These are phyloP conservation scores for Collichthys lucidus DNA, from an alignment of 2,113 vertebrate species.

Conservation along the genomic window DNA sequence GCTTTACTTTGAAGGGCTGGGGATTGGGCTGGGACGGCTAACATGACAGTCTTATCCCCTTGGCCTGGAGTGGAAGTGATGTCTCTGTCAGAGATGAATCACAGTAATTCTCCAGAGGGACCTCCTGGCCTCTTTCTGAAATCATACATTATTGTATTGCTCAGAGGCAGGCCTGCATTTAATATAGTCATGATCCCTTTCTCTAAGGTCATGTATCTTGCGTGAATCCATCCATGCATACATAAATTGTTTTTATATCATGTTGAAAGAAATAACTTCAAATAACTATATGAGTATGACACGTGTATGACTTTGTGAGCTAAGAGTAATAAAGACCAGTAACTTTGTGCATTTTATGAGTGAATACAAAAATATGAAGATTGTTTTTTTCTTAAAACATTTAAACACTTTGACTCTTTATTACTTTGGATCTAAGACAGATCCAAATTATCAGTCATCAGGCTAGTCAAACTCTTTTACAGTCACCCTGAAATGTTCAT, in stretches of 20 bases:
- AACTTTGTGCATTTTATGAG: not conserved
- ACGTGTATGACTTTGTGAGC: conserved; percentile 34
- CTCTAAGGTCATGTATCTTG: conserved; percentile 43
- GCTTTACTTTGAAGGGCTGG: conserved; percentile 75
- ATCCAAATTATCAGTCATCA: no score
- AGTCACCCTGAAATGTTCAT: no score
- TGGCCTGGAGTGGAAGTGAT: conserved; percentile 70
- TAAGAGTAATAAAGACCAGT: conserved; percentile 30
- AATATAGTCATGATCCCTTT: conserved; percentile 59
- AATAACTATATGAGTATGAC: conserved; percentile 24
- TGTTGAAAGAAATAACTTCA: conserved; percentile 21
- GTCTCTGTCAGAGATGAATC: conserved; percentile 79
- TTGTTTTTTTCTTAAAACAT: not conserved
- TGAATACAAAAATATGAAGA: not conserved
- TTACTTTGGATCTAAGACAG: not conserved
- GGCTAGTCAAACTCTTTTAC: no score
- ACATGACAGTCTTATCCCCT: conserved; percentile 78
- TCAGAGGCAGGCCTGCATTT: conserved; percentile 57
- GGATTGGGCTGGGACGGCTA: conserved; percentile 62
- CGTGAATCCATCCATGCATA: conserved; percentile 47
- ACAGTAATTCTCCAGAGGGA: conserved; percentile 58
- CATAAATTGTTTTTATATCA: conserved; percentile 46
- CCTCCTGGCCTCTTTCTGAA: conserved; percentile 68
- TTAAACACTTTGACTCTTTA: not conserved
- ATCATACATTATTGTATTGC: conserved; percentile 71